A percentile compares a stretch with the other conserved stretches of the same genome.
Conservation (phyloP, 2,888 invertebrate genomes). For the Eupeodes luniger region DNA sequence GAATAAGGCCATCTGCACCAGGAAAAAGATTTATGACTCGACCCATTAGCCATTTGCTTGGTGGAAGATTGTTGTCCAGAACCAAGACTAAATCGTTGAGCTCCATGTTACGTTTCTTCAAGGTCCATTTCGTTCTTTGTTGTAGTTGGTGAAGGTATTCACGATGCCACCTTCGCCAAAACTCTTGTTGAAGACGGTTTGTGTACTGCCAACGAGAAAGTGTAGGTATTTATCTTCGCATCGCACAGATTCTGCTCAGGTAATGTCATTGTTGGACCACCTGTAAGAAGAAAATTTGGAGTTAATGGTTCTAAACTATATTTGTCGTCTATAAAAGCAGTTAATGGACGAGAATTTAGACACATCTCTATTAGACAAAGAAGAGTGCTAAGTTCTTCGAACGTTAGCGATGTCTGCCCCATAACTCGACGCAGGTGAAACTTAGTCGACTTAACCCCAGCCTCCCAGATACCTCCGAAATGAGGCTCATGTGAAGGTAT, state of each 20-base stretch:
- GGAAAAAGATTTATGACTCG: conserved; percentile 3
- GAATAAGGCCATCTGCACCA: conserved; percentile 14
- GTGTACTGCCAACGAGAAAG: background rate
- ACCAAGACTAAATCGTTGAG: conserved; percentile 13
- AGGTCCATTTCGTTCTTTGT: conserved; percentile 11
- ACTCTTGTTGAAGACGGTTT: too few relatives aligned
- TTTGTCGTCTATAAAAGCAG: background rate
- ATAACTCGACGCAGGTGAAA: conserved; percentile 7
- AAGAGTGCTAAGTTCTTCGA: too few relatives aligned
- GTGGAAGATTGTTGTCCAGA: conserved; percentile 29
- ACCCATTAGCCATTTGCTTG: conserved; percentile 28
- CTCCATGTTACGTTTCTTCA: background rate
- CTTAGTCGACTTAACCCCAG: background rate
- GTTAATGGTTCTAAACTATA: conserved; percentile 33
- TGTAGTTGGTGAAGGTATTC: conserved; percentile 25
- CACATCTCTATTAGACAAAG: background rate
- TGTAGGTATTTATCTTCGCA: background rate
- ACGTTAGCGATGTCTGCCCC: background rate
- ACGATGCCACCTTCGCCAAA: background rate
- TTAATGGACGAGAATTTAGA: background rate
- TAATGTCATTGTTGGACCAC: conserved; percentile 15
- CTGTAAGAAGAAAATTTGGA: conserved; percentile 34
- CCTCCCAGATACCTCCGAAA: background rate
- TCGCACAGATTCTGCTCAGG: background rate
- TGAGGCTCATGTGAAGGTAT: background rate